phyloP scores from a whole-genome alignment of 2,888 invertebrate species.

The Tetrapedia diversipes region DNA sequence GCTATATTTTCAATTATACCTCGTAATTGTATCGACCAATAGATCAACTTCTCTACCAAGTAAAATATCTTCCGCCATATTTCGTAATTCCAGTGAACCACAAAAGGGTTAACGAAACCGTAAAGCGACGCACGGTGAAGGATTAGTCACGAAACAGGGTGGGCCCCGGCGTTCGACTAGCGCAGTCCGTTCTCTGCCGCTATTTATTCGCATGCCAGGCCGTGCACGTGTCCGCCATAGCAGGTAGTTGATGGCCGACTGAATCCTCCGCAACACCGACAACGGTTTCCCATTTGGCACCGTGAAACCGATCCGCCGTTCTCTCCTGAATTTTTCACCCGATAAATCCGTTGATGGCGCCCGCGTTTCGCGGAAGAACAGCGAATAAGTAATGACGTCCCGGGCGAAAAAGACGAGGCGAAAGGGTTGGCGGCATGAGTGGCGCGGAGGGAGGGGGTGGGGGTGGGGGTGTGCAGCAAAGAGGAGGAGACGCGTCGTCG shows the following conservation, averaged over 20 bases:
- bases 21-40: too few species aligned
- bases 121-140: constrained; percentile 37
- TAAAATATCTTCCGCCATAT: too few species aligned
- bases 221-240: constrained; percentile 13
- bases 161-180: constrained; percentile 24
- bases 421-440: background rate
- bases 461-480: background rate
- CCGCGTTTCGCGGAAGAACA: constrained; percentile 39
- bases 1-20: too few species aligned
- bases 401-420: constrained; percentile 15
- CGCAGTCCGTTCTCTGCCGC: constrained; percentile 25
- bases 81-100: too few species aligned
- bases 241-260: constrained; percentile 55
- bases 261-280: constrained; percentile 66
- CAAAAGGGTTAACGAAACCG: constrained; percentile 50
- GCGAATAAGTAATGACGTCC: constrained; percentile 60
- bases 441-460: too few species aligned
- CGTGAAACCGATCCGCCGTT: constrained; percentile 57
- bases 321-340: constrained; percentile 73
- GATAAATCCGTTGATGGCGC: constrained; percentile 70
- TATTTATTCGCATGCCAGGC: constrained; percentile 51
- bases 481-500: background rate
- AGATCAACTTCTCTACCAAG: too few species aligned
- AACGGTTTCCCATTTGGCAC: constrained; percentile 76
- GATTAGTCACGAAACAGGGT: constrained; percentile 24